Conservation (phyloP, 2,888 invertebrate genomes). For the Mantis religiosa region DNA sequence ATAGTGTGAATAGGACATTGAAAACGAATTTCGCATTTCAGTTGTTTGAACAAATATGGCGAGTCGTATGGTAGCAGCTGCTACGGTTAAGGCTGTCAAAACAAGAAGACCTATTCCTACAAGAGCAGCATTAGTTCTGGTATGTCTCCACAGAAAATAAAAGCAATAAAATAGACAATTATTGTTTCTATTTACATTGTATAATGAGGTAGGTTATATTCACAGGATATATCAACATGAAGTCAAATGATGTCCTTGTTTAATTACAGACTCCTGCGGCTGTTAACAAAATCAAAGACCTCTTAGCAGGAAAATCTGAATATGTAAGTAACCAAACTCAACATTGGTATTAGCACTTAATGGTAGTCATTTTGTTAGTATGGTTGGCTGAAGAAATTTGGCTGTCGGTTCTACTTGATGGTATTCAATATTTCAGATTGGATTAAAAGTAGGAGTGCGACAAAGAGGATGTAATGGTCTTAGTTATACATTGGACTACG, state of each 20-base stretch:
- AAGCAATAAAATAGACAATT: not conserved
- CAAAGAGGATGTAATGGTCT: constrained; percentile 98
- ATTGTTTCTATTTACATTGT: not conserved
- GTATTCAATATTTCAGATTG: constrained; percentile 55
- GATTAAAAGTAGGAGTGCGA: constrained; percentile 90
- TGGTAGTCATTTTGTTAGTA: not conserved
- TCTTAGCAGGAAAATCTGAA: constrained; percentile 72
- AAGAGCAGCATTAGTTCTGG: constrained; percentile 77
- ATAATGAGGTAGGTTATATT: not conserved
- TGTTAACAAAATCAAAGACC: constrained; percentile 75
- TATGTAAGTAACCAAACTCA: constrained; percentile 50
- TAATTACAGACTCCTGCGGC: constrained; percentile 71
- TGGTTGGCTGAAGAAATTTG: not conserved
- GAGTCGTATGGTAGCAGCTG: constrained; percentile 75
- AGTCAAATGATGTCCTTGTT: constrained; percentile 25
- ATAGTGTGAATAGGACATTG: not conserved
- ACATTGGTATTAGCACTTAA: not conserved
- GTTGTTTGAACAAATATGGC: constrained; percentile 55
- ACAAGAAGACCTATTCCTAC: constrained; percentile 73
- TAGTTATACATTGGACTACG: constrained; percentile 95
- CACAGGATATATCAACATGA: not conserved
- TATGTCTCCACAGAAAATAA: constrained; percentile 37
- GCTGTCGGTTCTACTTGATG: not conserved
- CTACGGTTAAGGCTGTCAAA: constrained; percentile 84
- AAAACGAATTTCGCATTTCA: not conserved